Percentiles rank a stretch among this genome's conserved stretches.
phyloP scores from a whole-genome alignment of 2,888 invertebrate species.

The Diplazon laetatorius region DNA sequence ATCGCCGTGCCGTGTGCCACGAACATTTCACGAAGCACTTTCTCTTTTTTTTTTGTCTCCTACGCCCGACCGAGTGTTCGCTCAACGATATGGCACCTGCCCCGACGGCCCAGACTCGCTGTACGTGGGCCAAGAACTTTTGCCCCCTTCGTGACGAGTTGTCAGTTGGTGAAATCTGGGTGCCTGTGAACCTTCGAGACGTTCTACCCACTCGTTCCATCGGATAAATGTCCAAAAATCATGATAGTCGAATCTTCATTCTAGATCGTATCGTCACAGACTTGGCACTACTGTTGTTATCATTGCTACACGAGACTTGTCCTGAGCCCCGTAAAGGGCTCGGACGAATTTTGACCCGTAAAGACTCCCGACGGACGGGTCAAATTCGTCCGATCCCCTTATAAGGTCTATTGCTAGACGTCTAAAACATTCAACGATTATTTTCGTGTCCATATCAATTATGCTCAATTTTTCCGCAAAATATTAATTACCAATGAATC shows the following conservation, averaged over 20 bases:
- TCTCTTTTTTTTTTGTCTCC: constrained; percentile 31
- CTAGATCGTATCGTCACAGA: background rate
- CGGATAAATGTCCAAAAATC: constrained; percentile 35
- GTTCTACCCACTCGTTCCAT: constrained; percentile 18
- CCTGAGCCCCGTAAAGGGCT: no score
- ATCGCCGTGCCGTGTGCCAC: constrained; percentile 64
- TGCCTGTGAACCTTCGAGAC: constrained; percentile 39
- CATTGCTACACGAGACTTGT: no score
- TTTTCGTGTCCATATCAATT: no score
- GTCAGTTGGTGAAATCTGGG: constrained; percentile 23
- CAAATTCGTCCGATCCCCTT: no score
- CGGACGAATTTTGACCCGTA: no score
- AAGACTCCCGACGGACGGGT: no score
- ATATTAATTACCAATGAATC: constrained; percentile 30
- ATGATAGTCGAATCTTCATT: constrained; percentile 20
- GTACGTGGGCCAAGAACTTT: constrained; percentile 43
- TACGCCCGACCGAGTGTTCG: background rate
- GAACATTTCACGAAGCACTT: constrained; percentile 63
- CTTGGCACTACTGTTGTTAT: constrained; percentile 2
- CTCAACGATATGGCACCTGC: constrained; percentile 7
- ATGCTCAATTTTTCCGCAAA: no score
- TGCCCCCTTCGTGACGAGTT: constrained; percentile 44
- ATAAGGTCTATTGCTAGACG: no score
- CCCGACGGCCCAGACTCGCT: constrained; percentile 8
- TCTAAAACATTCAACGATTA: no score